A percentile compares a stretch with the other conserved stretches of the same genome.
These are phyloP conservation scores for Prochilodus magdalenae DNA, from an alignment of 2,113 vertebrate genomes.

Conservation along the genomic window DNA sequence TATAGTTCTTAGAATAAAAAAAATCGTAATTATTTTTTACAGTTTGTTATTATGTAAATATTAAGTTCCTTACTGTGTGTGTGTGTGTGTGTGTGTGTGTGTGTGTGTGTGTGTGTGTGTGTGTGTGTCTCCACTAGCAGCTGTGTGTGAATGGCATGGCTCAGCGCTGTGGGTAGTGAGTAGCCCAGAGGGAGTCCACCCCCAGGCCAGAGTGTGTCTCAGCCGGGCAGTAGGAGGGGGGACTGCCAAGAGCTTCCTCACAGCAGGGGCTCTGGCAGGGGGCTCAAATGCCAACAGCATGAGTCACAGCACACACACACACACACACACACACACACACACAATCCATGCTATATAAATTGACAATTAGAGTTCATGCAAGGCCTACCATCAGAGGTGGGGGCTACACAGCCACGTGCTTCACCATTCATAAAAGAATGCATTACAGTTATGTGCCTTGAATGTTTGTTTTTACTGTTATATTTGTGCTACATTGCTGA, in stretches of 20 bases:
- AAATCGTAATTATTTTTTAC: no score
- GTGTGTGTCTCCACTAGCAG: slow-evolving; percentile 39
- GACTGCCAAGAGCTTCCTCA: not conserved
- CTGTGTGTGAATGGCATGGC: slow-evolving; percentile 31
- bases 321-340: no score
- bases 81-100: no score
- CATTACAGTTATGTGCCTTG: not conserved
- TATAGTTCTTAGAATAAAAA: no score
- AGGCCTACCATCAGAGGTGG: not conserved
- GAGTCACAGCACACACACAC: slow-evolving; percentile 1
- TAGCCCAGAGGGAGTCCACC: slow-evolving; percentile 11
- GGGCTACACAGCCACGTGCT: not conserved
- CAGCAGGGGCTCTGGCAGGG: slow-evolving; percentile 17
- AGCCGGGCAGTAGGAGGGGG: not conserved
- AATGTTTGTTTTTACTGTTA: no score
- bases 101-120: no score
- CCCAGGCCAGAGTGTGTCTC: slow-evolving; percentile 27
- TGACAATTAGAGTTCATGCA: not conserved
- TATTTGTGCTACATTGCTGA: no score
- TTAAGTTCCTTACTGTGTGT: no score
- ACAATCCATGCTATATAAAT: not conserved
- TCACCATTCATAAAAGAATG: not conserved
- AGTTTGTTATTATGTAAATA: no score
- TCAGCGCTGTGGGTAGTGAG: slow-evolving; percentile 2
- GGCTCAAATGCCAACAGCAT: slow-evolving; percentile 51